A percentile compares a stretch with the other conserved stretches of the same genome.
phyloP scores from a whole-genome alignment of 2,888 invertebrate species.

The Trilocha varians region DNA sequence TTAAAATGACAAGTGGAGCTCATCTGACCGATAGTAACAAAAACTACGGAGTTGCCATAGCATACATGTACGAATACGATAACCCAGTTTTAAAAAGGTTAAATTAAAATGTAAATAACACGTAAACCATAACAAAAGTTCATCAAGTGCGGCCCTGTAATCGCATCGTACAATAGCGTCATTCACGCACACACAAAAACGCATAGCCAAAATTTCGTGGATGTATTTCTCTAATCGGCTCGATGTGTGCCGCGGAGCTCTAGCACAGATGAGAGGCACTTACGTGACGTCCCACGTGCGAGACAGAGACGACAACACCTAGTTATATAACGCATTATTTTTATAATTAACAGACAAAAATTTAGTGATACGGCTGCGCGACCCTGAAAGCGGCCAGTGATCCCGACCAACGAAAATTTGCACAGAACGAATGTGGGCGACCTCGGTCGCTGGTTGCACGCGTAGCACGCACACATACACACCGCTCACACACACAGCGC shows the following conservation, averaged over 20 bases:
- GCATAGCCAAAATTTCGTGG: constrained; percentile 59
- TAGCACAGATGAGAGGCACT: constrained; percentile 34
- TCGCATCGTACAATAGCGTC: constrained; percentile 71
- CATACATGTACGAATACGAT: too few species aligned
- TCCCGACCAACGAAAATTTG: constrained; percentile 67
- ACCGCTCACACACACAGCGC: constrained; percentile 21
- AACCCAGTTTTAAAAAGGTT: too few species aligned
- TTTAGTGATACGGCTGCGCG: constrained; percentile 67
- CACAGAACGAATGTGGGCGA: constrained; percentile 73
- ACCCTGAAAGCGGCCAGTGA: constrained; percentile 66
- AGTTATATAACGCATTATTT: constrained; percentile 73
- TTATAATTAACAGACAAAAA: constrained; percentile 74
- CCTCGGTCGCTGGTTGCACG: constrained; percentile 66
- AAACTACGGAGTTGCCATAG: too few species aligned
- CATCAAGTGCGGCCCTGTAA: constrained; percentile 57
- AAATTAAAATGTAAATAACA: background rate
- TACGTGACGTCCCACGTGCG: constrained; percentile 19
- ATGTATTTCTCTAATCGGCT: constrained; percentile 63
- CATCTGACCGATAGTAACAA: too few species aligned
- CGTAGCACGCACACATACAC: constrained; percentile 33
- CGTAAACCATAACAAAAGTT: constrained; percentile 1
- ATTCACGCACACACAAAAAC: constrained; percentile 59
- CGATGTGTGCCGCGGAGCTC: constrained; percentile 53
- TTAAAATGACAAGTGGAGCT: too few species aligned
- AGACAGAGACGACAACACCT: constrained; percentile 34